Evolutionary conservation across 2,113 vertebrate species (phyloP), one percentile per base, ranked within the genome.

Genomic region (Mus pahari): DNA sequence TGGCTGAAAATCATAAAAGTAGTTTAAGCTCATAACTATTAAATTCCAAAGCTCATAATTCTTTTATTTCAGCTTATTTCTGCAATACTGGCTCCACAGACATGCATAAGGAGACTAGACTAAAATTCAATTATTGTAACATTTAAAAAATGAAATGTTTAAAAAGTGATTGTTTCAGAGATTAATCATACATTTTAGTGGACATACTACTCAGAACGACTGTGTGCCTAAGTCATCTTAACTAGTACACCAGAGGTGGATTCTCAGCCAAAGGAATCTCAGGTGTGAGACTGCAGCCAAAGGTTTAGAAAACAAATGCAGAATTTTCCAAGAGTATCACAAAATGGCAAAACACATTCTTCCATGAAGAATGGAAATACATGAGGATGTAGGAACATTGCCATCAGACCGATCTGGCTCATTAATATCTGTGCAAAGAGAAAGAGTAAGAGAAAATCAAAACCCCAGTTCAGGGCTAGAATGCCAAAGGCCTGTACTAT

Each of bases 101-200:
- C 39, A 86, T 68, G 2, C 20, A 82, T 10, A 55, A 68, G 17
- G 50, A 79, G 20, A 42, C 1, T 60, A 7, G 1, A 36, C 31
- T 91, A 66, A 90, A 94, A 7, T 45, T 45, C 7, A 42, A 90
- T 58, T 68, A 36, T 50, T 60, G 20, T 16, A 3, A 33, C 24
- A 2, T n/a, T 96, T 26, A 94, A 90, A 84, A 10, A 94, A 84
- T 36, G 11, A 83, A 89, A n/a, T 89, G n/a, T 88, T 70, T 92
- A 88, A 26, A 58, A 39, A 75, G 1, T 26, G 1, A 20, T 77
- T 87, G 50, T 3, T 77, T 86, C 33, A 71, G 48, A 10, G 24
- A 33, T 55, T 39, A 10, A 9, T 26, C 5, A 60, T 74, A 55
- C 42, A 39, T 9, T 10, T 86, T 36, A 64, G 8, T 39, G 1